A percentile compares a stretch with the other conserved stretches of the same genome.
Conservation (phyloP, 1,140 invertebrate genomes). For the Drosophila micromelanica region DNA sequence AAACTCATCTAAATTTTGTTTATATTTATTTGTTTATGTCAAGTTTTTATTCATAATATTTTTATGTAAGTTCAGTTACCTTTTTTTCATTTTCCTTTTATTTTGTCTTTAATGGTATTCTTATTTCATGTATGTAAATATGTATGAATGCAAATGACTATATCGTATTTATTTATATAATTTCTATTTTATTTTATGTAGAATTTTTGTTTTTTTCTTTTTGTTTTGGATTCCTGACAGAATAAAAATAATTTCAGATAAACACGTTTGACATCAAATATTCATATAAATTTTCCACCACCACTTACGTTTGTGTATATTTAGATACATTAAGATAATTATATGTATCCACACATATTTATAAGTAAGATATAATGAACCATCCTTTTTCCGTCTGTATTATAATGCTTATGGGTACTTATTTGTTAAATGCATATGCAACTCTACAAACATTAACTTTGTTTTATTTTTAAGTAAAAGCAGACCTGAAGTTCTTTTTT, state of each 20-base stretch:
- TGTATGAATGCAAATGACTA: constrained; percentile 70
- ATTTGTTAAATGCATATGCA: constrained; percentile 53
- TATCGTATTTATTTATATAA: constrained; percentile 28
- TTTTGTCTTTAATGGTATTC: constrained; percentile 35
- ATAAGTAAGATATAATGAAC: constrained; percentile 24
- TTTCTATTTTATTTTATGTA: constrained; percentile 21
- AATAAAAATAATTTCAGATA: constrained; percentile 55
- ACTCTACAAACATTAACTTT: constrained; percentile 45
- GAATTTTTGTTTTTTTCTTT: constrained; percentile 16
- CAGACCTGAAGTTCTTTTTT: constrained; percentile 58
- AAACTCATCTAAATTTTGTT: constrained; percentile 36
- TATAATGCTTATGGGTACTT: constrained; percentile 54
- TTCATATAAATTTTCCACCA: constrained; percentile 23
- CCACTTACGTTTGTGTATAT: constrained; percentile 19
- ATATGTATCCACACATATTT: constrained; percentile 8
- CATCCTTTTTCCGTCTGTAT: constrained; percentile 19
- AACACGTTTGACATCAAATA: constrained; percentile 52
- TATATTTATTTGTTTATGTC: constrained; percentile 52
- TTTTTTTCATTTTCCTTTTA: constrained; percentile 32
- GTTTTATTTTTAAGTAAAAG: constrained; percentile 39
- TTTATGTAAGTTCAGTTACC: constrained; percentile 74
- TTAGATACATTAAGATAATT: constrained; percentile 22
- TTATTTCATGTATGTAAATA: constrained; percentile 66
- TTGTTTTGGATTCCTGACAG: constrained; percentile 32
- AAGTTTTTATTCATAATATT: constrained; percentile 67